Evolutionary conservation across 2,797 vertebrate species (phyloP).

Genomic region (Merluccius polli): DNA sequence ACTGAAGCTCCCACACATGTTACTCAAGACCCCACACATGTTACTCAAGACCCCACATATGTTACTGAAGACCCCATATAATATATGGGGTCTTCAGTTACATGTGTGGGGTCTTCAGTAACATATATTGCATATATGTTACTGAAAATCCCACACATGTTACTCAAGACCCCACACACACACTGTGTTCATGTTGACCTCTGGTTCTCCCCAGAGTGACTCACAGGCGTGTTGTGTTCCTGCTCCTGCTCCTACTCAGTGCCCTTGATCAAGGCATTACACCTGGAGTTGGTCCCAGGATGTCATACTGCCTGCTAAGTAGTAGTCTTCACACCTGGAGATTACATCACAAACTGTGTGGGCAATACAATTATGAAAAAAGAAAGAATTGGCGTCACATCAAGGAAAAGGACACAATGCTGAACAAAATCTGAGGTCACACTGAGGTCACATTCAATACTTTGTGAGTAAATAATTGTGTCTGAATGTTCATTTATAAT

Average conservation of each 20-base stretch:
- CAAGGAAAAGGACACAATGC: not conserved
- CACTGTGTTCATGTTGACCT: not conserved
- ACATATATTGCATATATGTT: not conserved
- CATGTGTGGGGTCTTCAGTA: too few relatives aligned
- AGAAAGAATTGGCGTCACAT: not conserved
- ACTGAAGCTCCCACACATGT: not conserved
- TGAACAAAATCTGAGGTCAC: not conserved
- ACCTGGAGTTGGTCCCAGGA: not conserved
- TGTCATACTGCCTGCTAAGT: not conserved
- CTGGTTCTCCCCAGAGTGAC: not conserved
- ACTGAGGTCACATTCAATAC: not conserved
- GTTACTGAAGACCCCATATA: too few relatives aligned
- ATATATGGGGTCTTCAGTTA: too few relatives aligned
- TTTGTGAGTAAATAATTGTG: not conserved
- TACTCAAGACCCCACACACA: not conserved
- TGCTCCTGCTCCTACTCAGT: not conserved
- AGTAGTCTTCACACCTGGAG: not conserved
- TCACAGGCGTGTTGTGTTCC: not conserved
- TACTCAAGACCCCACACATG: not conserved
- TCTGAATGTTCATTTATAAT: not conserved
- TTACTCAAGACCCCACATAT: too few relatives aligned
- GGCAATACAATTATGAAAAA: not conserved
- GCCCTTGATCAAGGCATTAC: conserved; percentile 46
- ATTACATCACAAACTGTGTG: not conserved
- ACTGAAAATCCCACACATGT: not conserved